phyloP scores from a whole-genome alignment of 2,888 invertebrate species.

The Willowsia nigromaculata region DNA sequence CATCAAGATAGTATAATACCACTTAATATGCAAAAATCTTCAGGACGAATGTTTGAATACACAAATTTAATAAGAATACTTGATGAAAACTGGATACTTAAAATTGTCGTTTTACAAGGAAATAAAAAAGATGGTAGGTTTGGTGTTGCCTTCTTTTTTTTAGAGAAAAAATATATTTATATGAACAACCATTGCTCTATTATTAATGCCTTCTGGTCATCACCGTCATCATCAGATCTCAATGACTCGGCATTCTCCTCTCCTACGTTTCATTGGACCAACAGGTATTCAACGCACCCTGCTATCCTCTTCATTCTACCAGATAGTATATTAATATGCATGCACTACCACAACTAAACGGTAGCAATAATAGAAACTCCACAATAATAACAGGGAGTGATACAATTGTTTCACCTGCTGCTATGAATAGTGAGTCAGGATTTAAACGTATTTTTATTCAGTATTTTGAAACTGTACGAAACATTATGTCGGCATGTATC shows the following conservation, averaged over 20 bases:
- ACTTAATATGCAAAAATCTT: too few species aligned
- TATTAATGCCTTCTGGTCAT: conserved; percentile 59
- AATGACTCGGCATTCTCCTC: conserved; percentile 21
- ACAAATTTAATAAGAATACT: too few species aligned
- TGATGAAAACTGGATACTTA: too few species aligned
- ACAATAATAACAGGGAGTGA: conserved; percentile 8
- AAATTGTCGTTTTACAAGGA: neutral
- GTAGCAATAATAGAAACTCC: conserved; percentile 29
- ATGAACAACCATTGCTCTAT: conserved; percentile 5
- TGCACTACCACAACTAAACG: neutral
- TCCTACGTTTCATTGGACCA: neutral
- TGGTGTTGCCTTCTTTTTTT: neutral
- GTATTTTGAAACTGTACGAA: neutral
- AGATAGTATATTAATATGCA: too few species aligned
- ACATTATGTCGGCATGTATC: neutral
- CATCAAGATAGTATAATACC: too few species aligned
- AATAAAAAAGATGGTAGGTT: neutral
- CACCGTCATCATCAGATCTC: conserved; percentile 38
- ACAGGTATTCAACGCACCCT: conserved; percentile 7
- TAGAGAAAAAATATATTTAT: neutral
- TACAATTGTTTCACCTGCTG: conserved; percentile 24
- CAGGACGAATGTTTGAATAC: too few species aligned
- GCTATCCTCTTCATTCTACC: neutral
- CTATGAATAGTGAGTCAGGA: neutral
- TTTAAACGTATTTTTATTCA: neutral